These are phyloP conservation scores for Trichacis sp. DNA, from an alignment of 2,888 invertebrate genomes.

Conservation along the genomic window DNA sequence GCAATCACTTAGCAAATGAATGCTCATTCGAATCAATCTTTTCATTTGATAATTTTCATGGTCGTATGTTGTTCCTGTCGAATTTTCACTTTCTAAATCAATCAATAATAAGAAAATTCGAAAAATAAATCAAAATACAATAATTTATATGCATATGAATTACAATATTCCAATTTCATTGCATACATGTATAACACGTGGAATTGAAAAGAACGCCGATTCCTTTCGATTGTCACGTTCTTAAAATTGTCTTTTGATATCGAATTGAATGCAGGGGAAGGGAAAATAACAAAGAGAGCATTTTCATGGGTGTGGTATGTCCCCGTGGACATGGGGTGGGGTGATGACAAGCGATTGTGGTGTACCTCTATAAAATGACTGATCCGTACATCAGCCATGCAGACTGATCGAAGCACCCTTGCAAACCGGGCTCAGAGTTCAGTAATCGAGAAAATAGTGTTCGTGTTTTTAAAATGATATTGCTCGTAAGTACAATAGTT, in stretches of 20 bases:
- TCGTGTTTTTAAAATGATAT: not conserved
- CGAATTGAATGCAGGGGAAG: conserved; percentile 48
- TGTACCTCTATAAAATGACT: conserved; percentile 51
- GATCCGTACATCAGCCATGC: conserved; percentile 34
- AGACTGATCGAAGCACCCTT: conserved; percentile 17
- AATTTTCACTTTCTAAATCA: conserved; percentile 5
- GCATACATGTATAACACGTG: no score
- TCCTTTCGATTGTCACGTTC: no score
- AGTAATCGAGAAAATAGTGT: not conserved
- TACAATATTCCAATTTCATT: no score
- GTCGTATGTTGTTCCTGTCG: conserved; percentile 17
- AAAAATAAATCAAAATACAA: no score
- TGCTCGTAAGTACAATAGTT: conserved; percentile 3
- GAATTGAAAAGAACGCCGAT: no score
- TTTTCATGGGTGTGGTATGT: conserved; percentile 64
- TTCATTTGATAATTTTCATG: conserved; percentile 36
- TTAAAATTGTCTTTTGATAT: conserved; percentile 34
- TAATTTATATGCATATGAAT: no score
- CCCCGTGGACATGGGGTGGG: conserved; percentile 51
- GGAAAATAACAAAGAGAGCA: conserved; percentile 61
- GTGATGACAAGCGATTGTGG: conserved; percentile 50
- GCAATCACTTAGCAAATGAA: conserved; percentile 29
- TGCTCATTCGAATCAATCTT: conserved; percentile 5
- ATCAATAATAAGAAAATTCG: no score
- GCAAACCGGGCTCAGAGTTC: no score